These are phyloP conservation scores for Aramus guarauna DNA, from an alignment of 2,113 vertebrate genomes.

Conservation along the genomic window DNA sequence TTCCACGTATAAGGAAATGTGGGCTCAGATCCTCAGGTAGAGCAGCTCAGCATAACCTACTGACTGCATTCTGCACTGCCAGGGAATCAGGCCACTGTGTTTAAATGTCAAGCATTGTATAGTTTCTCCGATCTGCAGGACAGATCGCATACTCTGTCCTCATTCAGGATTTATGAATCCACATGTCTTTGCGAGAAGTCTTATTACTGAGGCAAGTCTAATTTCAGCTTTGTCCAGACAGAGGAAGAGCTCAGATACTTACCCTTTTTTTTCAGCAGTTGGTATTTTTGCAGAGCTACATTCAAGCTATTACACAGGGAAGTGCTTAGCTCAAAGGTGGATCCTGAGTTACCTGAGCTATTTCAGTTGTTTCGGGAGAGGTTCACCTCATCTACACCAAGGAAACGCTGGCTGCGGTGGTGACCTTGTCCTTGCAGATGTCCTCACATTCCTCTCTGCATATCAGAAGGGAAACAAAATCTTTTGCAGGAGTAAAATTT, in stretches of 20 bases:
- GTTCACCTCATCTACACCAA: background rate
- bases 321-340: background rate
- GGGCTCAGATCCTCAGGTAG: background rate
- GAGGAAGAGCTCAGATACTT: background rate
- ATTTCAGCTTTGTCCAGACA: background rate
- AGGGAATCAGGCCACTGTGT: background rate
- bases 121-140: background rate
- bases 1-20: rapidly evolving
- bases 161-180: background rate
- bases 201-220: background rate
- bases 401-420: background rate
- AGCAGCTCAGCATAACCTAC: background rate
- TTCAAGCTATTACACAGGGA: background rate
- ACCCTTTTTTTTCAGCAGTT: background rate
- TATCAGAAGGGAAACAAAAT: background rate
- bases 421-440: background rate
- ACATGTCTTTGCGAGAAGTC: background rate
- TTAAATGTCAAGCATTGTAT: background rate
- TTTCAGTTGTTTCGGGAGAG: background rate
- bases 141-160: background rate
- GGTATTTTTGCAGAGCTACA: background rate
- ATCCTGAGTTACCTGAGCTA: background rate
- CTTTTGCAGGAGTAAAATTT: background rate
- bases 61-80: background rate
- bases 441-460: background rate